Conservation (phyloP, 2,888 invertebrate species). For the Ethmia dodecea region DNA sequence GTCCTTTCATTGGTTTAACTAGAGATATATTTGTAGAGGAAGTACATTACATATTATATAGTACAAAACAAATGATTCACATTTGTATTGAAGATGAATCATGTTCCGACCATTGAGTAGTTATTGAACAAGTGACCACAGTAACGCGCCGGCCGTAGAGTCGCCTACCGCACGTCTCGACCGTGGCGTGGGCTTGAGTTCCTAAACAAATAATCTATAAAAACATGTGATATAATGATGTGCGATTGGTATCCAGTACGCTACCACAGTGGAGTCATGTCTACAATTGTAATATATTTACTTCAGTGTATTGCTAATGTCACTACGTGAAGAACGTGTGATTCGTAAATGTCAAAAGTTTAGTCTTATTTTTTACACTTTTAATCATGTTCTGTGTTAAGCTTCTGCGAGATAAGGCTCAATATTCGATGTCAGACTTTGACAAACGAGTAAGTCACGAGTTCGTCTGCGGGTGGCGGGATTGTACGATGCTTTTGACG, state of each 20-base stretch:
- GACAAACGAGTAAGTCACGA: slow-evolving; percentile 59
- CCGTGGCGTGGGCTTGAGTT: slow-evolving; percentile 38
- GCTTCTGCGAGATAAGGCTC: slow-evolving; percentile 59
- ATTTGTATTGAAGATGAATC: slow-evolving; percentile 66
- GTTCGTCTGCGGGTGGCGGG: slow-evolving; percentile 22
- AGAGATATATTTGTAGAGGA: slow-evolving; percentile 11
- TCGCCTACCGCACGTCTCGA: slow-evolving; percentile 29
- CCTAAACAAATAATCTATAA: slow-evolving; percentile 68
- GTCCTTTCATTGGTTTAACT: slow-evolving; percentile 34
- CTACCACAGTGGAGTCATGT: slow-evolving; percentile 64
- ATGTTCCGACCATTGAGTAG: slow-evolving; percentile 56
- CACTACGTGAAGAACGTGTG: slow-evolving; percentile 65
- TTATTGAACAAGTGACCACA: slow-evolving; percentile 58
- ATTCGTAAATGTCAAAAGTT: slow-evolving; percentile 71
- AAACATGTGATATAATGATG: slow-evolving; percentile 73
- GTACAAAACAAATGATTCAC: slow-evolving; percentile 51
- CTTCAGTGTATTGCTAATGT: slow-evolving; percentile 67
- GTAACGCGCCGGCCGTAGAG: slow-evolving; percentile 50
- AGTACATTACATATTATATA: slow-evolving; percentile 37
- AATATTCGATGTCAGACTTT: slow-evolving; percentile 56
- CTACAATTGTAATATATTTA: slow-evolving; percentile 68
- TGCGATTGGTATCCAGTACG: slow-evolving; percentile 63
- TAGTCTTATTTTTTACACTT: slow-evolving; percentile 33
- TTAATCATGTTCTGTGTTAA: slow-evolving; percentile 60
- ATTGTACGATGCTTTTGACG: slow-evolving; percentile 64